Base-by-base conservation (phyloP, 1,140 invertebrate genomes). In the Bombus sylvicola region DNA sequence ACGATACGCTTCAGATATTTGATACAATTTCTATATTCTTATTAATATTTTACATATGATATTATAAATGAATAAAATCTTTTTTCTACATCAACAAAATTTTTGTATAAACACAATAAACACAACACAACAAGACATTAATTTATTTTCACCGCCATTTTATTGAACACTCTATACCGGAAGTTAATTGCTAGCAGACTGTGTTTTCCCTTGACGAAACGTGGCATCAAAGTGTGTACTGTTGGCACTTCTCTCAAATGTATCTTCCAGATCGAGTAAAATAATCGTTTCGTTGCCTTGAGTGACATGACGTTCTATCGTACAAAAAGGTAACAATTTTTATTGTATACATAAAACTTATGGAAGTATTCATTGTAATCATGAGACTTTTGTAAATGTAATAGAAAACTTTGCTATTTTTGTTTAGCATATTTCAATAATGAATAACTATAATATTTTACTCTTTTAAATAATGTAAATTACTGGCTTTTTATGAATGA, bases 151-250 rank as follows among this genome's bases (percentile, higher is more conserved):
- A 41, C 31, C 77, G 85, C 88, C 90, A 88, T 91, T 83, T 88
- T 75, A 69, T 85, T 75, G 81, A 81, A 89, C 41, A 75, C 31
- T 57, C 72, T 28, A 75, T 80, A 79, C 92, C 92, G 93, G 93
- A 94, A 92, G 85, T 93, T 87, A 66, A 77, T 85, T 34, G 80
- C 83, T 84, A 85, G 87, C 41, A 68, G 57, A 69, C 68, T n/a
- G 71, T 78, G 74, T 77, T 82, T 88, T 83, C 62, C 72, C 79
- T 88, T 78, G 78, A 72, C 90, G 91, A 92, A 93, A 95, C 94
- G 94, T 95, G 94, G 94, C 94, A 95, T 76, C 62, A 66, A 66
- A 90, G 82, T 74, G 83, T 82, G 90, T 91, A 90, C 90, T 91
- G 89, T 94, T 94, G 93, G 92, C 91, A 93, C 74, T 91, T 92